Conservation (phyloP, 2,888 invertebrate species). For the Actias luna region DNA sequence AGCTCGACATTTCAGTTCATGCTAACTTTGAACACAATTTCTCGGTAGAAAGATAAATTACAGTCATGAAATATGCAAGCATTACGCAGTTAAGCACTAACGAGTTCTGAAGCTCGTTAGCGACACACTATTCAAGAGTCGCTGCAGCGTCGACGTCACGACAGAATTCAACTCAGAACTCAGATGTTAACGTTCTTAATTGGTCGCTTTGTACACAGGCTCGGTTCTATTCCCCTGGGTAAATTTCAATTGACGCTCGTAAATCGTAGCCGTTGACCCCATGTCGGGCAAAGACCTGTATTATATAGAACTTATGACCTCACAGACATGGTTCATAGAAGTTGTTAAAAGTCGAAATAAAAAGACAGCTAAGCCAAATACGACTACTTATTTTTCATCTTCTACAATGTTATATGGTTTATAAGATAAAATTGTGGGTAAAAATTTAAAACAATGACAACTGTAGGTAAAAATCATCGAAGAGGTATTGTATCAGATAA, state of each 20-base stretch:
- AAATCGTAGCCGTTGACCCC: neutral
- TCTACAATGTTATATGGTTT: no score
- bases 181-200: slow-evolving; percentile 33
- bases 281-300: slow-evolving; percentile 1
- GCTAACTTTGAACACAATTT: neutral
- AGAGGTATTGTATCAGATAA: no score
- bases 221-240: slow-evolving; percentile 4
- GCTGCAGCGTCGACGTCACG: slow-evolving; percentile 16
- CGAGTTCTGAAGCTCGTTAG: slow-evolving; percentile 43
- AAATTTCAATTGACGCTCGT: slow-evolving; percentile 15
- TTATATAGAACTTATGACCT: neutral
- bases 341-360: no score
- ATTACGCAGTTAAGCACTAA: slow-evolving; percentile 34
- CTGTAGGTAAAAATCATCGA: no score
- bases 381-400: no score
- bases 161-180: slow-evolving; percentile 14
- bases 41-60: slow-evolving; percentile 13
- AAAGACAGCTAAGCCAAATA: no score
- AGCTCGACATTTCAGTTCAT: neutral
- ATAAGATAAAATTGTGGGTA: no score
- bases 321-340: neutral
- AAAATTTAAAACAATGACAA: no score
- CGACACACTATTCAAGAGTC: slow-evolving; percentile 26
- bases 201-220: slow-evolving; percentile 23
- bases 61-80: slow-evolving; percentile 23